These are phyloP conservation scores for Cheilosia variabilis DNA, from an alignment of 2,888 invertebrate species.

Conservation along the genomic window DNA sequence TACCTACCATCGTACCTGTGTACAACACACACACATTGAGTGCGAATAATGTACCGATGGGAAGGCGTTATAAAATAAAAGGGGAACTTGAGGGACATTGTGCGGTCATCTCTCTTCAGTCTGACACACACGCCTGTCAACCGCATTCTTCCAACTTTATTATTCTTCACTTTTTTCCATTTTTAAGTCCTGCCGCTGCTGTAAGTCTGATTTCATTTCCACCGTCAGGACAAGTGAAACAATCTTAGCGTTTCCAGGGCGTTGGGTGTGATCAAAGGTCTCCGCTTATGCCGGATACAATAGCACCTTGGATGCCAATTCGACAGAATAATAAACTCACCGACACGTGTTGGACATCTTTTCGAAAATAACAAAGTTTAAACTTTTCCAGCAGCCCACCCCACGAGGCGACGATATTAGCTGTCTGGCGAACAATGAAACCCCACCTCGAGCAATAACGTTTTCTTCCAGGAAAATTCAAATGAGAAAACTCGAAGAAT, in stretches of 20 bases:
- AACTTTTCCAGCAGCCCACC: constrained; percentile 57
- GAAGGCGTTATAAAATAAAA: constrained; percentile 43
- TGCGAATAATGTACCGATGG: constrained; percentile 16
- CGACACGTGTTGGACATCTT: constrained; percentile 74
- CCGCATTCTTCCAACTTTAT: constrained; percentile 28
- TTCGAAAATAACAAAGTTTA: constrained; percentile 66
- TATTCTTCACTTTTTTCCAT: constrained; percentile 18
- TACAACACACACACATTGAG: constrained; percentile 6
- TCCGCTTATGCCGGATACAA: constrained; percentile 26
- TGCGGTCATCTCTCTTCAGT: constrained; percentile 65
- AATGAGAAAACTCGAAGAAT: constrained; percentile 69
- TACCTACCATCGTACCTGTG: constrained; percentile 9
- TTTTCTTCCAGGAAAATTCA: constrained; percentile 63
- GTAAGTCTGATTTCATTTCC: constrained; percentile 14
- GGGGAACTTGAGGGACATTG: constrained; percentile 20
- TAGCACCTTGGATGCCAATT: constrained; percentile 54
- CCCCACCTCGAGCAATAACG: constrained; percentile 27
- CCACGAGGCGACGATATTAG: constrained; percentile 47
- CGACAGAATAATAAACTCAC: constrained; percentile 41
- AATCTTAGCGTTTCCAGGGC: constrained; percentile 32
- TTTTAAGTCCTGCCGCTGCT: constrained; percentile 24
- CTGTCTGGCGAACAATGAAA: constrained; percentile 69
- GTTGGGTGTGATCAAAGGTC: constrained; percentile 62
- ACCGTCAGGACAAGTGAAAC: constrained; percentile 38
- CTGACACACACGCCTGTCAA: constrained; percentile 60